phyloP scores from a whole-genome alignment of 2,113 vertebrate genomes.

The Desmodus rotundus region DNA sequence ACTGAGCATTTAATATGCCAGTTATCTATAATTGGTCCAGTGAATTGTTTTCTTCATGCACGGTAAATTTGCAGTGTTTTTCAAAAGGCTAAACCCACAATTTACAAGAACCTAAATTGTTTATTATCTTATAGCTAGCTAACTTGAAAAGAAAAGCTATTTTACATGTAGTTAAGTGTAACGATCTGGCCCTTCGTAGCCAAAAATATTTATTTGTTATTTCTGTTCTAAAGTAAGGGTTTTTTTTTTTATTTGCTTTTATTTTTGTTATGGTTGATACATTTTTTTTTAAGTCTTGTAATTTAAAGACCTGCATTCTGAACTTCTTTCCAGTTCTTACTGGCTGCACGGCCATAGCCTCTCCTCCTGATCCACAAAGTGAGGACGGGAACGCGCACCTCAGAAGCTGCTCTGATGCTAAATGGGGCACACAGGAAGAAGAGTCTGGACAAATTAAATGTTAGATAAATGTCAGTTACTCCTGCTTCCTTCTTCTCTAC shows the following conservation, averaged over 20 bases:
- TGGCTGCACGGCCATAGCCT: neutral
- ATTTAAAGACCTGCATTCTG: neutral
- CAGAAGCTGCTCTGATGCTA: neutral
- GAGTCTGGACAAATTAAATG: neutral
- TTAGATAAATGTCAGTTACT: neutral
- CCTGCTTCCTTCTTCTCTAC: neutral
- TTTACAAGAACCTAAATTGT: neutral
- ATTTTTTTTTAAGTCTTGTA: neutral
- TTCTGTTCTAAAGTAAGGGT: neutral
- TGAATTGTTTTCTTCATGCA: slow-evolving; percentile 33
- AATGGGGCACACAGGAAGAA: neutral
- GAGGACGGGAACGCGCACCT: neutral
- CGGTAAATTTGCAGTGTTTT: slow-evolving; percentile 41
- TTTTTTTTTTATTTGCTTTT: neutral
- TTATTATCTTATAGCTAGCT: slow-evolving; percentile 35
- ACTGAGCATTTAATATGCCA: slow-evolving; percentile 16
- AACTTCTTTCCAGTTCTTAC: neutral
- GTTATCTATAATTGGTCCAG: neutral
- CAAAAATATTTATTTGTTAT: neutral
- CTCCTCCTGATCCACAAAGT: neutral
- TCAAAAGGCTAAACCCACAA: neutral
- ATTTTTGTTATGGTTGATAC: neutral
- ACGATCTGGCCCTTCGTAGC: neutral
- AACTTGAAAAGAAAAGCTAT: neutral
- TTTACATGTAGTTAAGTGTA: neutral